These are phyloP conservation scores for Itoplectis maculator DNA, from an alignment of 2,888 invertebrate genomes.

Conservation along the genomic window DNA sequence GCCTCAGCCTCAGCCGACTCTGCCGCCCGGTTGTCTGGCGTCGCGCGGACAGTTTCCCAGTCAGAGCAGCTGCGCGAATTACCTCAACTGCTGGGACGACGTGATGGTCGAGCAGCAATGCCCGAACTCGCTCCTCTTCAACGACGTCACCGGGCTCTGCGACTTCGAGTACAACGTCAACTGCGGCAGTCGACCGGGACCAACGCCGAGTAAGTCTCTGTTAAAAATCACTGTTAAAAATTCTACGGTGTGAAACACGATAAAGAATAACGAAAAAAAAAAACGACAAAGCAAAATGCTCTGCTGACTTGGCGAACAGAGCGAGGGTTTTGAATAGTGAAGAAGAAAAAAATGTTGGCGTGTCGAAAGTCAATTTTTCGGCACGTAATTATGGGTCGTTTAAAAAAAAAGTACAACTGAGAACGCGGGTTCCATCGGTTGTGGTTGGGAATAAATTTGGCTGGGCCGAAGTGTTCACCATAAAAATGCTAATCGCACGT, in stretches of 20 bases:
- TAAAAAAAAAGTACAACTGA: background rate
- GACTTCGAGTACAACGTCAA: constrained; percentile 89
- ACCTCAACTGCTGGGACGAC: constrained; percentile 91
- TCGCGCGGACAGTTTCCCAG: constrained; percentile 88
- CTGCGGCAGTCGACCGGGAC: constrained; percentile 86
- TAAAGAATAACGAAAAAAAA: too few relatives aligned
- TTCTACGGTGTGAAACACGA: too few relatives aligned
- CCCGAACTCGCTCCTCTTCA: constrained; percentile 88
- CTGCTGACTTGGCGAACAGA: background rate
- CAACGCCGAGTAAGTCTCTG: constrained; percentile 80
- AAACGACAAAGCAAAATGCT: background rate
- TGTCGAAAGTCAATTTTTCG: background rate
- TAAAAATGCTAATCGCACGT: background rate
- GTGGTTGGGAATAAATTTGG: background rate
- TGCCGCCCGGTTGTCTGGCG: constrained; percentile 76
- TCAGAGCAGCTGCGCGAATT: constrained; percentile 87
- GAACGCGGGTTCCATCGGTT: background rate
- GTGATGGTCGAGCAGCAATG: constrained; percentile 89
- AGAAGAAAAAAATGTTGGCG: background rate
- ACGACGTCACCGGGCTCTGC: constrained; percentile 86
- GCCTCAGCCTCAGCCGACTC: constrained; percentile 63
- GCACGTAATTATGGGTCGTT: background rate
- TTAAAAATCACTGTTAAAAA: too few relatives aligned
- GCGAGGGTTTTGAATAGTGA: background rate
- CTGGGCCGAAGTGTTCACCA: background rate